Conservation (phyloP, 2,888 invertebrate genomes). For the Leucophenga montana region DNA sequence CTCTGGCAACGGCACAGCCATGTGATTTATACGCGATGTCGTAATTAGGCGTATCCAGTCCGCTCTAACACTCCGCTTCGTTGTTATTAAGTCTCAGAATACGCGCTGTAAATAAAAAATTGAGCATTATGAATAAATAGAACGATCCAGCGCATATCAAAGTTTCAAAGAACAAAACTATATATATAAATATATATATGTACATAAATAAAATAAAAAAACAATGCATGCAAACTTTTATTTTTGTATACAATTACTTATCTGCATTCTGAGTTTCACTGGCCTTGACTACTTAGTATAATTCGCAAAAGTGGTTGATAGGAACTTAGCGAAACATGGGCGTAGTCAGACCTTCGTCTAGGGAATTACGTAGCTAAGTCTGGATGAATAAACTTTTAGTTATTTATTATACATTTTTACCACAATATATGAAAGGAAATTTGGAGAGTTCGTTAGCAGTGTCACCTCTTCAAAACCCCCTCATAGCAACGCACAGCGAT, state of each 20-base stretch:
- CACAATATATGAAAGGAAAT: too few relatives aligned
- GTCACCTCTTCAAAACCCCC: too few relatives aligned
- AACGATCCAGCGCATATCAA: not conserved
- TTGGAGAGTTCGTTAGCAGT: too few relatives aligned
- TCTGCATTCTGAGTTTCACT: not conserved
- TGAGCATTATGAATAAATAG: constrained; percentile 44
- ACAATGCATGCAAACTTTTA: not conserved
- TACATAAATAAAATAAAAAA: not conserved
- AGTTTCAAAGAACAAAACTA: not conserved
- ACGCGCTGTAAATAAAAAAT: constrained; percentile 62
- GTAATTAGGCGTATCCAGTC: not conserved
- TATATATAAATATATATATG: too few relatives aligned
- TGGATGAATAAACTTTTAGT: too few relatives aligned
- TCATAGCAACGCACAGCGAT: too few relatives aligned
- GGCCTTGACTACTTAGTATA: not conserved
- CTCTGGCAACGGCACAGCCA: constrained; percentile 18
- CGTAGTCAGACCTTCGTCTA: too few relatives aligned
- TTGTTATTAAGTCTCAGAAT: constrained; percentile 43
- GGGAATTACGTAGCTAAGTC: too few relatives aligned
- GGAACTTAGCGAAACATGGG: too few relatives aligned
- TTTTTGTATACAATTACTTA: not conserved
- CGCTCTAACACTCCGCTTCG: constrained; percentile 34
- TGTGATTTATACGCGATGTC: constrained; percentile 2
- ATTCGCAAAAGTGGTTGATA: not conserved
- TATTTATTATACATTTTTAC: too few relatives aligned